Conservation (phyloP, 2,797 vertebrate genomes). For the Cirrhinus mrigala region DNA sequence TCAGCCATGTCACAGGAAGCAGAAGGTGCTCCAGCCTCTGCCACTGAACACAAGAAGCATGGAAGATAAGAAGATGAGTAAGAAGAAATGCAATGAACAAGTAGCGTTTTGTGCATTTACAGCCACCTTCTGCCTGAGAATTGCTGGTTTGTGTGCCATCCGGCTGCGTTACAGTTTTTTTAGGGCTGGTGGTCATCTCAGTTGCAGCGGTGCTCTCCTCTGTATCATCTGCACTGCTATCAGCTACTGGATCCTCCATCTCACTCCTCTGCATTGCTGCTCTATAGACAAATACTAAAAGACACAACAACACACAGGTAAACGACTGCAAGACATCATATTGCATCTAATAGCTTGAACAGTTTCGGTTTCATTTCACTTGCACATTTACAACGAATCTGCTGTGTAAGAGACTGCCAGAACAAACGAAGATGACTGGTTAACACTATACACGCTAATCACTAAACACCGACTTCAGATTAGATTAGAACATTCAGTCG, state of each 20-base stretch:
- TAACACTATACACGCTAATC: background rate
- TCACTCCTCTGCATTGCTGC: slow-evolving; percentile 79
- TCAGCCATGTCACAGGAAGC: slow-evolving; percentile 86
- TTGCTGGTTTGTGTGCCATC: slow-evolving; percentile 63
- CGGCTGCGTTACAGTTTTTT: slow-evolving; percentile 64
- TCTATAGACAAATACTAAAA: slow-evolving; percentile 21
- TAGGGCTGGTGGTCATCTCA: slow-evolving; percentile 66
- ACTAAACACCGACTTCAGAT: background rate
- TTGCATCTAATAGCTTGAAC: background rate
- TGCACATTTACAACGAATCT: background rate
- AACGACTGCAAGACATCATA: background rate
- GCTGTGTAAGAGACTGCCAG: background rate
- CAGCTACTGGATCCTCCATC: slow-evolving; percentile 68
- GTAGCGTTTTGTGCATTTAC: slow-evolving; percentile 40
- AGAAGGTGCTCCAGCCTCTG: slow-evolving; percentile 58
- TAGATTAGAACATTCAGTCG: background rate
- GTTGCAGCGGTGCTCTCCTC: slow-evolving; percentile 60
- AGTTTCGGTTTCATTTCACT: background rate
- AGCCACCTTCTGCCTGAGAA: slow-evolving; percentile 61
- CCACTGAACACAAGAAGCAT: slow-evolving; percentile 55
- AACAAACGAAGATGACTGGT: background rate
- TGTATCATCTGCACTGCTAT: slow-evolving; percentile 51
- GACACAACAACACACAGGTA: background rate
- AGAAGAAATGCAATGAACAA: background rate
- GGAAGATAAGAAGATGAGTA: background rate